Percentiles rank a stretch among this genome's conserved stretches.
phyloP scores from a whole-genome alignment of 2,888 invertebrate genomes.

The Elysia crispata region DNA sequence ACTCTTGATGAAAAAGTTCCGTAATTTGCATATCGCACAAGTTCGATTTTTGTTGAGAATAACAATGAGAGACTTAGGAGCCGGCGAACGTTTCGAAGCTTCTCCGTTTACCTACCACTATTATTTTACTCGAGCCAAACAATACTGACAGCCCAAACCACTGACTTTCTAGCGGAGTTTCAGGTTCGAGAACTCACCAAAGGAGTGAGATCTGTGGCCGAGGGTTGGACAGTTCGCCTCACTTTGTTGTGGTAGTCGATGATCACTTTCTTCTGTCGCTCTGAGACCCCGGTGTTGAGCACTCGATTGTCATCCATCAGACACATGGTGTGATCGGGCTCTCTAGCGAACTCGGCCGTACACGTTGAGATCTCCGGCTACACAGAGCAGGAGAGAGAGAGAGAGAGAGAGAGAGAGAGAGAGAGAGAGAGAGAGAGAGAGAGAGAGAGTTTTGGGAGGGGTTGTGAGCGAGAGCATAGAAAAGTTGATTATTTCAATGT shows the following conservation, averaged over 20 bases:
- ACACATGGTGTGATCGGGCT: slow-evolving; percentile 65
- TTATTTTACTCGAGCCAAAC: too few relatives aligned
- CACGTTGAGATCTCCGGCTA: slow-evolving; percentile 1
- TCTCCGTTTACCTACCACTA: too few relatives aligned
- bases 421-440: slow-evolving; percentile 4
- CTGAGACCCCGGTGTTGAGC: slow-evolving; percentile 56
- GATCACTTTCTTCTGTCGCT: slow-evolving; percentile 56
- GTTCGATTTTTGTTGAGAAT: too few relatives aligned
- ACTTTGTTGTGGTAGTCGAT: slow-evolving; percentile 63
- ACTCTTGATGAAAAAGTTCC: too few relatives aligned
- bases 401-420: neutral
- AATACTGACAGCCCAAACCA: too few relatives aligned
- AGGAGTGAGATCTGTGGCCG: slow-evolving; percentile 64
- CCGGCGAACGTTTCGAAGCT: too few relatives aligned
- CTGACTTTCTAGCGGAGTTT: too few relatives aligned
- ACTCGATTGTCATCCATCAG: slow-evolving; percentile 59
- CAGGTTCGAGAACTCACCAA: slow-evolving; percentile 47
- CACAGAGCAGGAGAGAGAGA: neutral
- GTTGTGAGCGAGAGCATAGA: too few relatives aligned
- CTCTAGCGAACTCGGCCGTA: slow-evolving; percentile 53
- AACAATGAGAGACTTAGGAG: too few relatives aligned
- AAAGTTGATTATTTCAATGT: too few relatives aligned
- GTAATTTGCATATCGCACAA: too few relatives aligned
- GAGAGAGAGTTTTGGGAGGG: slow-evolving; percentile 6
- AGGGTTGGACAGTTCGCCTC: slow-evolving; percentile 58